Percentiles rank a stretch among this genome's conserved stretches.
Conservation (phyloP, 2,113 vertebrate species). For the Tauraco erythrolophus region DNA sequence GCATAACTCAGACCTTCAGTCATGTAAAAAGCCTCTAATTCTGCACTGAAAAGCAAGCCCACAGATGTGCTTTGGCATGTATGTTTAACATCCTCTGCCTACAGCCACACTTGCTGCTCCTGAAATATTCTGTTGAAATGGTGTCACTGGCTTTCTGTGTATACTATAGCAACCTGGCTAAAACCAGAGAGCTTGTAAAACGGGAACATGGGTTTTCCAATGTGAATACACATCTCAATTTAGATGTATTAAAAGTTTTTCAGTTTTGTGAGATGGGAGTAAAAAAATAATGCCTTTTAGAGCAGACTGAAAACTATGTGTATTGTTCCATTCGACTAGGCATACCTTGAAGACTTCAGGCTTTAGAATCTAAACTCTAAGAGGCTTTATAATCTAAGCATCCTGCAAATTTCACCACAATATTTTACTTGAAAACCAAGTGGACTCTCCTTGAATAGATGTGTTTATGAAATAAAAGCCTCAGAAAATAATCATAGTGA, state of each 20-base stretch:
- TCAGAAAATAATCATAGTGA: neutral
- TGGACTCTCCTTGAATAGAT: neutral
- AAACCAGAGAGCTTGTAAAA: neutral
- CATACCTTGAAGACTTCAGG: neutral
- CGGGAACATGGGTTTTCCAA: neutral
- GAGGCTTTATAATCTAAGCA: neutral
- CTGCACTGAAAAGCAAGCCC: neutral
- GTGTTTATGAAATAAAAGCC: neutral
- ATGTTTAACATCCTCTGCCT: conserved; percentile 21
- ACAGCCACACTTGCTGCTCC: neutral
- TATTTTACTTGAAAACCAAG: neutral
- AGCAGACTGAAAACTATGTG: neutral
- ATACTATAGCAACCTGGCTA: neutral
- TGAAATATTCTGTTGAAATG: conserved; percentile 8
- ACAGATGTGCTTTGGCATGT: neutral
- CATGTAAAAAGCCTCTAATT: neutral
- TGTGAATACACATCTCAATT: neutral
- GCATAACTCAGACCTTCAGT: neutral
- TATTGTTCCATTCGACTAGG: neutral
- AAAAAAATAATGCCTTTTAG: neutral
- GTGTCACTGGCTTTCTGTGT: neutral
- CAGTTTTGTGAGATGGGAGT: neutral
- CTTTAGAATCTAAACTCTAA: neutral
- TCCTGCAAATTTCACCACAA: neutral
- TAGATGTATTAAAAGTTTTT: neutral